These are phyloP conservation scores for Pyrocephalus nanus DNA, from an alignment of 2,797 vertebrate genomes.

Conservation along the genomic window DNA sequence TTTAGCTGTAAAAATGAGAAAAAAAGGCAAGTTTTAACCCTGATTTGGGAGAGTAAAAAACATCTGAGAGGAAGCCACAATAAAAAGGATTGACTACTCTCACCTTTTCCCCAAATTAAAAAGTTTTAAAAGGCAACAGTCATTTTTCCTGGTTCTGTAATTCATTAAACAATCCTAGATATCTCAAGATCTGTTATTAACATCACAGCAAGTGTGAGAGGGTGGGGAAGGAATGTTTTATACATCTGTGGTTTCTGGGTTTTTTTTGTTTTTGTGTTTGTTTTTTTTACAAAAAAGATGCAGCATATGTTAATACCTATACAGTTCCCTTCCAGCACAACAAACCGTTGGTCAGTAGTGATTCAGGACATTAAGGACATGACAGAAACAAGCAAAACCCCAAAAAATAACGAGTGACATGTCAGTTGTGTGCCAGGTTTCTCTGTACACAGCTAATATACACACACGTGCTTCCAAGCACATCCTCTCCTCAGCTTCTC, in stretches of 20 bases:
- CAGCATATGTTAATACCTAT: constrained; percentile 60
- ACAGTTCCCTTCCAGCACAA: constrained; percentile 56
- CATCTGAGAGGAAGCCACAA: neutral
- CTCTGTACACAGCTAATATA: constrained; percentile 62
- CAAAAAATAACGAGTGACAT: neutral
- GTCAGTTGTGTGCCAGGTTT: constrained; percentile 22
- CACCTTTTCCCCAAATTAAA: constrained; percentile 27
- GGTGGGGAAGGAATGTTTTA: neutral
- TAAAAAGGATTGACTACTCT: neutral
- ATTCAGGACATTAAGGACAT: constrained; percentile 50
- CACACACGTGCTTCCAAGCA: constrained; percentile 2
- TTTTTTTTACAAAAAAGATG: constrained; percentile 7
- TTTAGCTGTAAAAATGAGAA: constrained; percentile 21
- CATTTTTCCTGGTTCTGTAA: constrained; percentile 8
- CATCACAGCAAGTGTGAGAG: neutral
- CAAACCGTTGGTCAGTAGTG: constrained; percentile 62
- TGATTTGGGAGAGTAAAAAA: constrained; percentile 16
- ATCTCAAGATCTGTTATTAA: neutral
- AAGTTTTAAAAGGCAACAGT: constrained; percentile 51
- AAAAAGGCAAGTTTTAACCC: constrained; percentile 55
- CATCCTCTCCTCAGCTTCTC: constrained; percentile 11
- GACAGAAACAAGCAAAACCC: constrained; percentile 1
- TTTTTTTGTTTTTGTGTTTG: too few species aligned
- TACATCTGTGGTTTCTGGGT: neutral
- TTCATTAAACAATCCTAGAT: constrained; percentile 12